Evolutionary conservation across 2,888 invertebrate genomes (phyloP).

Genomic region (Heliconius charithonia): DNA sequence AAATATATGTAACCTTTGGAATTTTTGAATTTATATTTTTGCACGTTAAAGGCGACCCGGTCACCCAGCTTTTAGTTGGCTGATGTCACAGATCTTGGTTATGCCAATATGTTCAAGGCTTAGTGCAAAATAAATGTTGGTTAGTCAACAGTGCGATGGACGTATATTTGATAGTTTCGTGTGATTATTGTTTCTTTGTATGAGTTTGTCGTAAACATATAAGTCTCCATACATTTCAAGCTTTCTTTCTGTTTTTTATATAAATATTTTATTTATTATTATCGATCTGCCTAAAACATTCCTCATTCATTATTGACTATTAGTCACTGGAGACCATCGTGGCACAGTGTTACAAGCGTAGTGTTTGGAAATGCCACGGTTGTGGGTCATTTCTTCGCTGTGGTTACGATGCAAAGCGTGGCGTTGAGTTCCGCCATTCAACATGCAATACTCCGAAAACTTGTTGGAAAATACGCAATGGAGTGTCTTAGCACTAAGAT

Average conservation of each 20-base stretch:
- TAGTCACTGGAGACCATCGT: too few species aligned
- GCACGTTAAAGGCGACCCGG: constrained; percentile 41
- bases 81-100: constrained; percentile 58
- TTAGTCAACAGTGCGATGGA: constrained; percentile 17
- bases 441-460: too few species aligned
- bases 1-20: constrained; percentile 16
- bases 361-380: too few species aligned
- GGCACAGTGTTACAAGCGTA: too few species aligned
- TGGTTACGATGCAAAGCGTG: too few species aligned
- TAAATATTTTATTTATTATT: not conserved
- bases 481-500: too few species aligned
- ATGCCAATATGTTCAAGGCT: constrained; percentile 62
- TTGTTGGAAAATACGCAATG: too few species aligned
- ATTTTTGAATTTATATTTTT: constrained; percentile 11
- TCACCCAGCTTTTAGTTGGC: constrained; percentile 36
- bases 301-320: too few species aligned
- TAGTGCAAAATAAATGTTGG: constrained; percentile 65
- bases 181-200: not conserved
- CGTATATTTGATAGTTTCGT: constrained; percentile 6
- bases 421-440: too few species aligned
- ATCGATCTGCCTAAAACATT: too few species aligned
- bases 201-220: too few species aligned
- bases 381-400: too few species aligned
- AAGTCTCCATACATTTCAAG: not conserved
- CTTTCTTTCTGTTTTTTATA: not conserved